Conservation (phyloP, 2,113 vertebrate genomes). For the Romanogobio albipinnatus region DNA sequence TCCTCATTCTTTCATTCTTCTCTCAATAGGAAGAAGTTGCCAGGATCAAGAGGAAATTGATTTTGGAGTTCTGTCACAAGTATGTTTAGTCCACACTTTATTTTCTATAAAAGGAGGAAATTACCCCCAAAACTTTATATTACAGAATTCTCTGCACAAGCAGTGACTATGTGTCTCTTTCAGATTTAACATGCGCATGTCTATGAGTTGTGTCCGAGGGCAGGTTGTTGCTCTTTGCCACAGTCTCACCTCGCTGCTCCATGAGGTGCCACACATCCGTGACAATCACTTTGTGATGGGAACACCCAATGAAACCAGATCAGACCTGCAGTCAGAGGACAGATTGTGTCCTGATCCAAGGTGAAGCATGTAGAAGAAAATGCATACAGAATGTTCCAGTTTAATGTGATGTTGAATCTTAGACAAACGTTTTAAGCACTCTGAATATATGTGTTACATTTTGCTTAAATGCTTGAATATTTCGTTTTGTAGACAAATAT, state of each 20-base stretch:
- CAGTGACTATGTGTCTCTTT: not conserved
- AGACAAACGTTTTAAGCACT: not conserved
- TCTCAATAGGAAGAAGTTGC: conserved; percentile 71
- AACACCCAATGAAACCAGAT: conserved; percentile 59
- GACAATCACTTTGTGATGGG: conserved; percentile 74
- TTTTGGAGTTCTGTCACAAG: conserved; percentile 75
- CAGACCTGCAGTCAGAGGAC: conserved; percentile 56
- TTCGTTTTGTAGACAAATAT: not conserved
- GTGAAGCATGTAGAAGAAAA: conserved; percentile 49
- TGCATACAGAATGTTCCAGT: not conserved
- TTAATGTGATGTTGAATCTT: not conserved
- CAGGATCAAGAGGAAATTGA: conserved; percentile 75
- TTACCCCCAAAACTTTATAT: not conserved
- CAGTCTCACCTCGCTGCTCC: conserved; percentile 70
- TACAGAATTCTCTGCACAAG: no score
- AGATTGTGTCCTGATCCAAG: conserved; percentile 65
- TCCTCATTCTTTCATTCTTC: conserved; percentile 26
- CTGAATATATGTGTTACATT: not conserved
- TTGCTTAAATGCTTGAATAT: not conserved
- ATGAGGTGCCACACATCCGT: conserved; percentile 68
- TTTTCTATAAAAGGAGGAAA: not conserved
- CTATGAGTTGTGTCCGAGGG: conserved; percentile 66
- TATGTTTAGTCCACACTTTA: conserved; percentile 56
- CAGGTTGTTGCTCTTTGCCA: conserved; percentile 72
- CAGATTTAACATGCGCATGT: conserved; percentile 69